Percentiles rank a stretch among this genome's conserved stretches.
These are phyloP conservation scores for Drosophila ogumai DNA, from an alignment of 1,140 invertebrate genomes.

Conservation along the genomic window DNA sequence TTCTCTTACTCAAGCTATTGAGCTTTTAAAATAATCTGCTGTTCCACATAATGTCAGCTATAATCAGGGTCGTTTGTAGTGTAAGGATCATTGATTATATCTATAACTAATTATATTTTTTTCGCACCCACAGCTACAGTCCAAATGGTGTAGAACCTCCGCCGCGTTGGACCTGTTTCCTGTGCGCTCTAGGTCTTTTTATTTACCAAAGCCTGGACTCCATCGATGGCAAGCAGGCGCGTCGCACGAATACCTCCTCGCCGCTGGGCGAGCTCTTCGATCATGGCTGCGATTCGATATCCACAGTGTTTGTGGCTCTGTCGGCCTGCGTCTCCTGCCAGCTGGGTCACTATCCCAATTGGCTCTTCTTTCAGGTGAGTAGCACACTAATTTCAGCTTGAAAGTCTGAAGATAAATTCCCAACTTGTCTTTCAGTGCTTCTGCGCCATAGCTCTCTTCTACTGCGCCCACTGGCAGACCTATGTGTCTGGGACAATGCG, in stretches of 20 bases:
- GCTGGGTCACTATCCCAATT: conserved; percentile 94
- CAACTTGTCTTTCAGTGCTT: conserved; percentile 89
- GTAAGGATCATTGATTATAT: not conserved
- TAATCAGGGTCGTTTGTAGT: not conserved
- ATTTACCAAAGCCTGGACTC: conserved; percentile 99
- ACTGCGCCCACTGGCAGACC: conserved; percentile 99
- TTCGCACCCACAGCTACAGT: conserved; percentile 86
- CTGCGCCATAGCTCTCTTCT: conserved; percentile 97
- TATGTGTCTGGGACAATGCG: conserved; percentile 97
- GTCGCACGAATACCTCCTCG: conserved; percentile 95
- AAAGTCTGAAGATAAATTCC: not conserved
- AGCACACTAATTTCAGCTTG: not conserved
- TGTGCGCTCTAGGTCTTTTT: conserved; percentile 97
- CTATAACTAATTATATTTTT: not conserved
- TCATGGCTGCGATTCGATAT: conserved; percentile 99
- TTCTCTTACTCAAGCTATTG: not conserved
- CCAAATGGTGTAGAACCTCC: conserved; percentile 89
- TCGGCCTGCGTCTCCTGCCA: conserved; percentile 96
- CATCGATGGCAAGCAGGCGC: conserved; percentile 99
- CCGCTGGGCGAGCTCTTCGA: conserved; percentile 99
- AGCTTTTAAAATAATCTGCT: not conserved
- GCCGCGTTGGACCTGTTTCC: conserved; percentile 95
- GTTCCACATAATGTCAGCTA: not conserved
- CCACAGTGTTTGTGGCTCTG: conserved; percentile 97
- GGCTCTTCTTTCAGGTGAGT: conserved; percentile 95